phyloP scores from a whole-genome alignment of 2,888 invertebrate species.

The Poecilus cupreus region DNA sequence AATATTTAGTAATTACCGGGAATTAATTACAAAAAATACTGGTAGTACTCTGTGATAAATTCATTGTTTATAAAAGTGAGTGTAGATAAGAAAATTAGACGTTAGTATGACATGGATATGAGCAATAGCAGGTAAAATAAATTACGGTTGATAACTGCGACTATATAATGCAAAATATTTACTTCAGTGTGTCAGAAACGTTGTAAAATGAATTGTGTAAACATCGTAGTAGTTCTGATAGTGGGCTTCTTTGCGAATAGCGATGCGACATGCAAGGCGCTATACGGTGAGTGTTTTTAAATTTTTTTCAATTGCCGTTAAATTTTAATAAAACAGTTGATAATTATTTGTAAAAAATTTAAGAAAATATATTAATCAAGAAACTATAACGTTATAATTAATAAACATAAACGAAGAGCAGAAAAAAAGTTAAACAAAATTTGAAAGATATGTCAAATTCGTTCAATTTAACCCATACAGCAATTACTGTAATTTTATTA shows the following conservation, averaged over 20 bases:
- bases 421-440: too few relatives aligned
- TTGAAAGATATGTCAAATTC: too few relatives aligned
- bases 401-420: too few relatives aligned
- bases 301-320: too few relatives aligned
- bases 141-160: not conserved
- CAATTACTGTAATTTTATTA: too few relatives aligned
- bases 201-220: not conserved
- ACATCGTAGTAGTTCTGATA: not conserved
- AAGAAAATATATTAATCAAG: too few relatives aligned
- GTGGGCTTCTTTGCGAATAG: not conserved
- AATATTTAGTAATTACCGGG: not conserved
- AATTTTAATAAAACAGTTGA: too few relatives aligned
- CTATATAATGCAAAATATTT: conserved; percentile 16
- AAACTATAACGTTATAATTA: too few relatives aligned
- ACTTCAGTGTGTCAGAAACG: conserved; percentile 1
- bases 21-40: not conserved
- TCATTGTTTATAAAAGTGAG: not conserved
- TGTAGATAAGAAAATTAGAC: not conserved
- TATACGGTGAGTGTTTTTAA: not conserved
- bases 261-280: not conserved
- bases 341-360: too few relatives aligned
- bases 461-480: too few relatives aligned
- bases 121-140: not conserved
- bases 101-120: not conserved
- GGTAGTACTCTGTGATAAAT: not conserved